A percentile compares a stretch with the other conserved stretches of the same genome.
phyloP scores from a whole-genome alignment of 2,113 vertebrate species.

The Theristicus caerulescens region DNA sequence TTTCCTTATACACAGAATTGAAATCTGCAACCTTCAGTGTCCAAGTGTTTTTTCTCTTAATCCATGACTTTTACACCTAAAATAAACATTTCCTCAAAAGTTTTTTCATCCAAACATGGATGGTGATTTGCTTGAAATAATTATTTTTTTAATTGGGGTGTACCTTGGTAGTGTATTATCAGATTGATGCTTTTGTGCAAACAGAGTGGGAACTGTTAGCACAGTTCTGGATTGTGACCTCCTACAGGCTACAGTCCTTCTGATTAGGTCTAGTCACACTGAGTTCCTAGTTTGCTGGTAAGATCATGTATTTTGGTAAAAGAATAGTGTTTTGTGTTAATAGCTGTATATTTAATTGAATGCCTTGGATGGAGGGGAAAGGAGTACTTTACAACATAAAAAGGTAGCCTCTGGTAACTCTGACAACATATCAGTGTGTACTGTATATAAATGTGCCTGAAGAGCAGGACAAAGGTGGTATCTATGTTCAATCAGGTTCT shows the following conservation, averaged over 20 bases:
- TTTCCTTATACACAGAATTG: background rate
- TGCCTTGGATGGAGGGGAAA: background rate
- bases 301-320: background rate
- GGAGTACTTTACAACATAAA: background rate
- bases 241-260: background rate
- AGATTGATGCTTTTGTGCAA: background rate
- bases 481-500: background rate
- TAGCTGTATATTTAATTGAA: background rate
- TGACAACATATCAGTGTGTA: background rate
- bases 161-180: background rate
- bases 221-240: background rate
- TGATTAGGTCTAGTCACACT: background rate
- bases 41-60: background rate
- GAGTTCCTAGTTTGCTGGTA: background rate
- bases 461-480: background rate
- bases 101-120: background rate
- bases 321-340: background rate
- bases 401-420: background rate
- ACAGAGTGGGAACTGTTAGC: background rate
- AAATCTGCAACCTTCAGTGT: background rate
- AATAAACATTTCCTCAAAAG: background rate
- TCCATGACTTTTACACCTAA: background rate
- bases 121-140: background rate
- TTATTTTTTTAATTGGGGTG: background rate
- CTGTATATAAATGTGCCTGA: background rate